phyloP scores from a whole-genome alignment of 2,888 invertebrate species.

The Polia nebulosa region DNA sequence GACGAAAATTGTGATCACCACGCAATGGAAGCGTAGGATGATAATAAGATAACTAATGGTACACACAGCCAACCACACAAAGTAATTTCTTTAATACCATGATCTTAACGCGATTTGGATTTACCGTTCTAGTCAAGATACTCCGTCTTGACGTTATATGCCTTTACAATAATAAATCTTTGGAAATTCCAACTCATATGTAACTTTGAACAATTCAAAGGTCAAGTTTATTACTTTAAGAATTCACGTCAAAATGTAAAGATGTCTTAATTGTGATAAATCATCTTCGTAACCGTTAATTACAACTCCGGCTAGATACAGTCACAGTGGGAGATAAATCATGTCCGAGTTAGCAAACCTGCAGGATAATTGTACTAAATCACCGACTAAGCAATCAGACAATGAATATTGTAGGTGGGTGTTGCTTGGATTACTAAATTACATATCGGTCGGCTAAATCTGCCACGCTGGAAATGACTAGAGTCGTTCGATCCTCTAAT shows the following conservation, averaged over 20 bases:
- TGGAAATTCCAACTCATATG: slow-evolving; percentile 69
- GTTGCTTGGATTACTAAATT: slow-evolving; percentile 82
- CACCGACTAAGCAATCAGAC: slow-evolving; percentile 83
- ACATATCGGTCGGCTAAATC: slow-evolving; percentile 81
- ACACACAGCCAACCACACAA: slow-evolving; percentile 63
- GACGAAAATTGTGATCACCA: slow-evolving; percentile 86
- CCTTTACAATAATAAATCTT: slow-evolving; percentile 58
- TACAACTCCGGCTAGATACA: slow-evolving; percentile 73
- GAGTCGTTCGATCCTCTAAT: slow-evolving; percentile 75
- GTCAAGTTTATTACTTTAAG: slow-evolving; percentile 73
- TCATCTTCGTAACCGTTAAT: slow-evolving; percentile 81
- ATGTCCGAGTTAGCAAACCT: slow-evolving; percentile 81
- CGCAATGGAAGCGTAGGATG: slow-evolving; percentile 84
- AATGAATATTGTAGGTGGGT: slow-evolving; percentile 85
- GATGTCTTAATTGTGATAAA: slow-evolving; percentile 83
- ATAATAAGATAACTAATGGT: slow-evolving; percentile 82
- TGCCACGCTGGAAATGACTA: slow-evolving; percentile 73
- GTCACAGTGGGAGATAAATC: slow-evolving; percentile 80
- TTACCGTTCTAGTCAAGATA: slow-evolving; percentile 48
- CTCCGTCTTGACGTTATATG: slow-evolving; percentile 42
- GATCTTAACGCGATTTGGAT: slow-evolving; percentile 57
- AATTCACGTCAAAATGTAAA: slow-evolving; percentile 76
- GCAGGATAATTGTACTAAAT: slow-evolving; percentile 85
- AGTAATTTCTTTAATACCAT: slow-evolving; percentile 59
- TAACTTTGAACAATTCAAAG: slow-evolving; percentile 73